These are phyloP conservation scores for Sphaerophoria rueppellii DNA, from an alignment of 2,888 invertebrate species.

Conservation along the genomic window DNA sequence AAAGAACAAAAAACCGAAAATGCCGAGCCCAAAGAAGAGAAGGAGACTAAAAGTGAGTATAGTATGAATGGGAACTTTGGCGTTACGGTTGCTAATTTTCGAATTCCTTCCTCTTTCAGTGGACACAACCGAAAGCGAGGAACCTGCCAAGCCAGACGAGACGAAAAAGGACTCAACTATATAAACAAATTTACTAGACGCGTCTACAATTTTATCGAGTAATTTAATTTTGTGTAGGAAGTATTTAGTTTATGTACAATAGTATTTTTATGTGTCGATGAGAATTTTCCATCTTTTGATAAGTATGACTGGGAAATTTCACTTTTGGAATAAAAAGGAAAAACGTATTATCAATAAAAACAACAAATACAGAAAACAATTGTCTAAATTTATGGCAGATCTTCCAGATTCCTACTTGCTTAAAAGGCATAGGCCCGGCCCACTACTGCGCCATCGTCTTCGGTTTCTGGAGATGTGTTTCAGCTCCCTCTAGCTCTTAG, in stretches of 20 bases:
- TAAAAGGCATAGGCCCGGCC: no score
- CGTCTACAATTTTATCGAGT: conserved; percentile 78
- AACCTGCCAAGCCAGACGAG: conserved; percentile 75
- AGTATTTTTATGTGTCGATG: conserved; percentile 54
- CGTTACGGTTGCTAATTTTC: conserved; percentile 38
- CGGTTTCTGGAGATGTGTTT: no score
- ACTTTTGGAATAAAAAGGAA: conserved; percentile 34
- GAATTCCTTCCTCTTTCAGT: conserved; percentile 80
- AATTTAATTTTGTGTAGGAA: conserved; percentile 70
- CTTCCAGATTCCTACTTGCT: no score
- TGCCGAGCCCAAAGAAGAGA: conserved; percentile 84
- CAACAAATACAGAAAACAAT: conserved; percentile 15
- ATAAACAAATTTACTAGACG: conserved; percentile 77
- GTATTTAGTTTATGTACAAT: conserved; percentile 60
- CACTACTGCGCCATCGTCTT: no score
- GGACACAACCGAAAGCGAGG: conserved; percentile 85
- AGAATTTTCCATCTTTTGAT: conserved; percentile 8
- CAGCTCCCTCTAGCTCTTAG: no score
- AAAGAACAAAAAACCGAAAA: conserved; percentile 82
- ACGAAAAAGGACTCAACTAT: conserved; percentile 81
- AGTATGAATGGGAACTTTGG: not conserved
- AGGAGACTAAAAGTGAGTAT: conserved; percentile 86
- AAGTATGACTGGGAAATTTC: not conserved
- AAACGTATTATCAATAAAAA: not conserved
- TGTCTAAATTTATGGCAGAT: no score